Base-by-base conservation (phyloP, 2,797 vertebrate genomes). In the Enteromius viviparus region DNA sequence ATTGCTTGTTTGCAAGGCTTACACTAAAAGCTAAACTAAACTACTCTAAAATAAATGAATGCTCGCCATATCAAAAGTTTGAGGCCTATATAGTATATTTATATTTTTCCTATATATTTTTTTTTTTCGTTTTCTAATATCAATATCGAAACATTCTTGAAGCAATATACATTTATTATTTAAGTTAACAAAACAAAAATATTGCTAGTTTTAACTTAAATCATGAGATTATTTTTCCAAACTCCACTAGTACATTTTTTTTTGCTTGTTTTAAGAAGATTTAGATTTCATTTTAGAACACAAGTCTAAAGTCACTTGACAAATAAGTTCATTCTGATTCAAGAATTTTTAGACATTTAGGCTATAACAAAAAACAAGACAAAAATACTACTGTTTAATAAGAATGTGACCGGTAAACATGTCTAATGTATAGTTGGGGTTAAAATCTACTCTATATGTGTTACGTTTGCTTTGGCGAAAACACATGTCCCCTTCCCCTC, bases 61-160 rank as follows among this genome's bases (percentile, higher is more conserved):
- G 64, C 34, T 6, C 10, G 5, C 10, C 40, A 40, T 29, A n/a
- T 14, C 2, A 10, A 37, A 14, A 10, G 8, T 17, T 6, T 85
- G 86, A 90, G 89, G 80, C 92, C 91, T 91, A 89, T 92, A 91
- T 91, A 90, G 87, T 26, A 26, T 26, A 26, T 26, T 1, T 26
- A 26, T 26, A 26, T 26, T 26, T 26, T 26, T 26, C 17, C 19
- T 49, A 6, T 26, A 6, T 21, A 51, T 51, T 51, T 51, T 51
- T 51, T 51, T 3, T 1, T 45, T 11, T 51, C 17, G 15, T 51
- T 51, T 53, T 53, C 19, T 55, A n/a, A 21, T 55, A 55, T 55
- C 8, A 55, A 55, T n/a, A n/a, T 55, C 3, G 3, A n/a, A 55
- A 55, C 1, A 23, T 55, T 55, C 7, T 55, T 55, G 53, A 55